phyloP scores from a whole-genome alignment of 1,140 invertebrate genomes.

The Polyergus mexicanus region DNA sequence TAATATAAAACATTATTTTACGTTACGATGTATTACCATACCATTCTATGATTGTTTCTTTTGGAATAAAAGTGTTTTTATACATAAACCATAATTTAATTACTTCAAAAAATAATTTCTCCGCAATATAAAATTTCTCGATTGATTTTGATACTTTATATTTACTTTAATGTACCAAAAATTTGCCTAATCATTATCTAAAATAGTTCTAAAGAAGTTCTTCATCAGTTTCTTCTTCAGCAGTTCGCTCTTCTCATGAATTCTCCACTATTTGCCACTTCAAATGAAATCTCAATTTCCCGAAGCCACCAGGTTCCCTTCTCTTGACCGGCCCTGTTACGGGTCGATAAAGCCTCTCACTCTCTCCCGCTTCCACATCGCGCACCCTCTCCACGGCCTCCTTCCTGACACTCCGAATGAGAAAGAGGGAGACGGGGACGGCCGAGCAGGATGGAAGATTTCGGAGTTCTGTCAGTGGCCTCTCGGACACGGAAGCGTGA shows the following conservation, averaged over 20 bases:
- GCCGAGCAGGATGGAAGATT: conserved; percentile 60
- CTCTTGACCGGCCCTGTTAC: conserved; percentile 41
- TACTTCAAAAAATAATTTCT: neutral
- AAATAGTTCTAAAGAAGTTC: neutral
- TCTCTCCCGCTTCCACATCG: conserved; percentile 24
- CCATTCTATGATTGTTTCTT: neutral
- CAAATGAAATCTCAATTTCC: conserved; percentile 42
- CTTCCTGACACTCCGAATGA: neutral
- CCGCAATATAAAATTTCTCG: neutral
- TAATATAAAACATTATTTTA: neutral
- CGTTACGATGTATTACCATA: no score
- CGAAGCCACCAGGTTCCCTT: conserved; percentile 54
- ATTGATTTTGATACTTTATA: neutral
- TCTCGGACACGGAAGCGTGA: conserved; percentile 74
- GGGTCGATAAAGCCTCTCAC: conserved; percentile 78
- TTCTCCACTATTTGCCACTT: neutral
- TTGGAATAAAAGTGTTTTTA: neutral
- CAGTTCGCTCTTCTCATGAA: neutral
- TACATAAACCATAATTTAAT: neutral
- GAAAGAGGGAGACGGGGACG: conserved; percentile 22
- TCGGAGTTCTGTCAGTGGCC: conserved; percentile 78
- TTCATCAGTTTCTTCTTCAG: conserved; percentile 5
- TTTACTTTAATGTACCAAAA: neutral
- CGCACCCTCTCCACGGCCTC: conserved; percentile 4
- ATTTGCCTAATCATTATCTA: neutral